Conservation (phyloP, 2,113 vertebrate genomes). For the Orthonyx spaldingii region DNA sequence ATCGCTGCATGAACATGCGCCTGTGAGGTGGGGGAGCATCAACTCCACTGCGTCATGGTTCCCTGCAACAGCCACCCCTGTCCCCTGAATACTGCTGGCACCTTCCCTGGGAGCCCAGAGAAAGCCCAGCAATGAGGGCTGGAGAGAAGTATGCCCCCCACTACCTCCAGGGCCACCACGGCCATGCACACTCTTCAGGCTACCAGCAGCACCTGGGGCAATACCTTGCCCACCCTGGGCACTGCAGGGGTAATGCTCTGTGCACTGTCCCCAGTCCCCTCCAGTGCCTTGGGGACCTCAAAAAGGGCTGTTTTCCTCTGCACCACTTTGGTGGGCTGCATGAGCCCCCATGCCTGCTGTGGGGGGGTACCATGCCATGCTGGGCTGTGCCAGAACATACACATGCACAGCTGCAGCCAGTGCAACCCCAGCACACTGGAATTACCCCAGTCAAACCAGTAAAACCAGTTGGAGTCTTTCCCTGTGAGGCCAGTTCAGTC, state of each 20-base stretch:
- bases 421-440: not conserved
- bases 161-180: not conserved
- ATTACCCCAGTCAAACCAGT: not conserved
- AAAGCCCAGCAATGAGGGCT: not conserved
- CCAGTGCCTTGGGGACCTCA: too few species aligned
- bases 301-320: not conserved
- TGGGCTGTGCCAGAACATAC: not conserved
- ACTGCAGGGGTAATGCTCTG: accelerated
- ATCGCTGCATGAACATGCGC: accelerated
- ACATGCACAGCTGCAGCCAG: not conserved
- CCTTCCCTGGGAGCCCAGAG: not conserved
- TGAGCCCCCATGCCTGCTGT: not conserved
- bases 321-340: accelerated
- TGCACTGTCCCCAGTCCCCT: accelerated
- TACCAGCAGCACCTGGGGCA: not conserved
- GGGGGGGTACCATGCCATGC: not conserved
- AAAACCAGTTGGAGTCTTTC: not conserved
- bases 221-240: not conserved
- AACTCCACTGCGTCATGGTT: accelerated
- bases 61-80: not conserved
- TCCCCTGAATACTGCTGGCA: not conserved
- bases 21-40: accelerated
- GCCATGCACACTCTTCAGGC: not conserved
- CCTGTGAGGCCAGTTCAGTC: not conserved
- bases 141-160: not conserved